These are phyloP conservation scores for Orius insidiosus DNA, from an alignment of 1,140 invertebrate genomes.

Conservation along the genomic window DNA sequence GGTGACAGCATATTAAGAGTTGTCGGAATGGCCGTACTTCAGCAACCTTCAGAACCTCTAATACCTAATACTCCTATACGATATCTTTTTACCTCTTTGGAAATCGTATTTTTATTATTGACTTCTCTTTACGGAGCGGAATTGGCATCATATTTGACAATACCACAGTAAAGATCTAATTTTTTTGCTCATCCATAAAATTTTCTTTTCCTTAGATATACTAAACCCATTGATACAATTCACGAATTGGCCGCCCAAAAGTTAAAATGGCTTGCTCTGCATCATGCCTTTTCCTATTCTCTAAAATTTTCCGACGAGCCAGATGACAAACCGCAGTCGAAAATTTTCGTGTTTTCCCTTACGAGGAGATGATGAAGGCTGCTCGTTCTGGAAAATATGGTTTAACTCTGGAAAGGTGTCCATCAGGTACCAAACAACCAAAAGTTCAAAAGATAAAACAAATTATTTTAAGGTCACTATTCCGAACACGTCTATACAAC, in stretches of 20 bases:
- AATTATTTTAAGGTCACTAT: neutral
- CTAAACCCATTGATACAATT: too few relatives aligned
- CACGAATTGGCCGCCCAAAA: too few relatives aligned
- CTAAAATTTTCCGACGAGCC: too few relatives aligned
- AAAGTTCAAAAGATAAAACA: too few relatives aligned
- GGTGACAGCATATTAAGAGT: slow-evolving; percentile 11
- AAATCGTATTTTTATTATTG: slow-evolving; percentile 25
- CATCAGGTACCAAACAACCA: slow-evolving; percentile 22
- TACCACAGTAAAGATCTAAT: slow-evolving; percentile 23
- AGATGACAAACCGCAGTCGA: too few relatives aligned
- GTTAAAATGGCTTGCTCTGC: too few relatives aligned
- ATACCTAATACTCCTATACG: slow-evolving; percentile 5
- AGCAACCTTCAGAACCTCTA: slow-evolving; percentile 9
- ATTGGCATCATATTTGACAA: slow-evolving; percentile 33
- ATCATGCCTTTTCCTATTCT: too few relatives aligned
- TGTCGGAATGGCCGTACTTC: slow-evolving; percentile 13
- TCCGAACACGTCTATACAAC: slow-evolving; percentile 9
- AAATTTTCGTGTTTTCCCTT: slow-evolving; percentile 20
- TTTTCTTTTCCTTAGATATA: too few relatives aligned
- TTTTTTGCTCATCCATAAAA: too few relatives aligned
- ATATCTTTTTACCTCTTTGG: slow-evolving; percentile 16
- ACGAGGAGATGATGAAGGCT: slow-evolving; percentile 25
- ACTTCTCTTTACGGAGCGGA: slow-evolving; percentile 34
- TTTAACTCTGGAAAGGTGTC: slow-evolving; percentile 32
- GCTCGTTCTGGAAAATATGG: slow-evolving; percentile 29